Evolutionary conservation across 2,797 vertebrate species (phyloP).

Genomic region (Sebastes kiyomatsui): DNA sequence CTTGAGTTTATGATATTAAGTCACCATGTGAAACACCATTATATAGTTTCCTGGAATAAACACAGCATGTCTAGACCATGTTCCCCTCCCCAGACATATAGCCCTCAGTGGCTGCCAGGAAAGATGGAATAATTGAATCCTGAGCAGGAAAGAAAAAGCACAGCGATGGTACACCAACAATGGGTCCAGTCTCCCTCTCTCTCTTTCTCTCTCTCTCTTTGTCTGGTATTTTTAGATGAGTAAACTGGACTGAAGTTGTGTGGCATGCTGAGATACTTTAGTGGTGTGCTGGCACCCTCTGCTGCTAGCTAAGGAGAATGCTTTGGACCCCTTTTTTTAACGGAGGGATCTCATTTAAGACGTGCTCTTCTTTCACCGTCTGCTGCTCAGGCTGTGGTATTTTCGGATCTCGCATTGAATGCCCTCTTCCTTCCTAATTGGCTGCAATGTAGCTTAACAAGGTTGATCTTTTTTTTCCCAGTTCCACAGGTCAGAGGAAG

Average conservation of each 20-base stretch:
- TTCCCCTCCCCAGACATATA: constrained; percentile 14
- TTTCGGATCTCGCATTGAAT: background rate
- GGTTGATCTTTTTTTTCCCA: background rate
- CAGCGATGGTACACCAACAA: background rate
- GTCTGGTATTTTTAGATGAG: constrained; percentile 24
- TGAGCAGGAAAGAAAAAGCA: constrained; percentile 15
- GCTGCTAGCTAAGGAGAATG: constrained; percentile 72
- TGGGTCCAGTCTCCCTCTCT: background rate
- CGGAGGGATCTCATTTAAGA: constrained; percentile 3
- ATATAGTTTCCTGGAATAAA: constrained; percentile 50
- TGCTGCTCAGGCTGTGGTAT: background rate
- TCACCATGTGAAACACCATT: constrained; percentile 20
- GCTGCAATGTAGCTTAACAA: background rate
- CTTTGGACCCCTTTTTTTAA: background rate
- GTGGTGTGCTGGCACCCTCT: constrained; percentile 81
- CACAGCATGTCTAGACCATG: constrained; percentile 29
- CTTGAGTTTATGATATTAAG: constrained; percentile 3
- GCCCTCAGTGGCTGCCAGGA: constrained; percentile 13
- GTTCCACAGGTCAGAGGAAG: background rate
- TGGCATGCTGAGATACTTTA: constrained; percentile 30
- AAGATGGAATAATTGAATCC: constrained; percentile 33
- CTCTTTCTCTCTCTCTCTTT: background rate
- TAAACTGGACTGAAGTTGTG: constrained; percentile 22
- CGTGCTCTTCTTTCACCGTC: background rate
- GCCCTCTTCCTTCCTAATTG: background rate